Percentiles rank a stretch among this genome's conserved stretches.
phyloP scores from a whole-genome alignment of 2,113 vertebrate genomes.

The Microcebus murinus region DNA sequence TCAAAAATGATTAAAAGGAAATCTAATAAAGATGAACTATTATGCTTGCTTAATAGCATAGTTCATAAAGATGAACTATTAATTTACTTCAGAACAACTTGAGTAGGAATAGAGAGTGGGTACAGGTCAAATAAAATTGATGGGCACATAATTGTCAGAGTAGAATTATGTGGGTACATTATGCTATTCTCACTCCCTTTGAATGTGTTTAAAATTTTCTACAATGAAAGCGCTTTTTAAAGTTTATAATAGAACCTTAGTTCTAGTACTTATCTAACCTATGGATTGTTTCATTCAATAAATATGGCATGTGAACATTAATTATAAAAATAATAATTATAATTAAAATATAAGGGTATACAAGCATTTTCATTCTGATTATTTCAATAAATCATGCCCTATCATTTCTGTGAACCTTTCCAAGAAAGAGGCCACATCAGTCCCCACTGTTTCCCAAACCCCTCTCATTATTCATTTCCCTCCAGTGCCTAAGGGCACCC shows the following conservation, averaged over 20 bases:
- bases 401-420: constrained; percentile 4
- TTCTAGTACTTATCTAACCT: not conserved
- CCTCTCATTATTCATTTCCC: not conserved
- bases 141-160: not conserved
- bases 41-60: too few species aligned
- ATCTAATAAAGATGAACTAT: not conserved
- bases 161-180: not conserved
- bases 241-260: not conserved
- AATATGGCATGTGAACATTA: not conserved
- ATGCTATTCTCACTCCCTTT: not conserved
- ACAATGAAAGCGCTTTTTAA: not conserved
- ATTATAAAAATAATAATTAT: constrained; percentile 32
- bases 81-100: not conserved
- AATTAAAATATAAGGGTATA: not conserved
- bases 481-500: not conserved
- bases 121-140: constrained; percentile 6
- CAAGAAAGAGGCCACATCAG: not conserved
- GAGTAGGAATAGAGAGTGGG: not conserved
- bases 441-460: not conserved
- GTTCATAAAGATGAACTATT: not conserved
- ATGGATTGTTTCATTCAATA: not conserved
- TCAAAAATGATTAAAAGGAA: not conserved
- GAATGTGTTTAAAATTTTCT: constrained; percentile 20
- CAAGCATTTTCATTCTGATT: constrained; percentile 11
- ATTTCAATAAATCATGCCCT: not conserved